Conservation (phyloP, 2,113 vertebrate species). For the Otis tarda region DNA sequence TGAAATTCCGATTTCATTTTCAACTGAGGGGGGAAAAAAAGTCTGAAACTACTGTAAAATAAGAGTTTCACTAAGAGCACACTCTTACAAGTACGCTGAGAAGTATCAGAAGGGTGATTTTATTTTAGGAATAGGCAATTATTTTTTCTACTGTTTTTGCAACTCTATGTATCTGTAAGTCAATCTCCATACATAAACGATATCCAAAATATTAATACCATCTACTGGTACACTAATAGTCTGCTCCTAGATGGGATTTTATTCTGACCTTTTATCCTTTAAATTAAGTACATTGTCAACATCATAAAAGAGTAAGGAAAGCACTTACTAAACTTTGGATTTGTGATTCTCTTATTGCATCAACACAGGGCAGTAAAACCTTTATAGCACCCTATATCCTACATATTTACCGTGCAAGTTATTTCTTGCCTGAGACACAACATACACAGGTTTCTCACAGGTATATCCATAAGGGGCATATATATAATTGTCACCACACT, state of each 20-base stretch:
- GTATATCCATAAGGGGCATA: background rate
- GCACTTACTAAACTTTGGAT: background rate
- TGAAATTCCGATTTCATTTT: background rate
- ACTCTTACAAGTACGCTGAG: background rate
- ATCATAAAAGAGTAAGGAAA: background rate
- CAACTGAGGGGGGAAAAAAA: background rate
- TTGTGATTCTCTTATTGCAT: background rate
- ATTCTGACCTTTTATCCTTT: background rate
- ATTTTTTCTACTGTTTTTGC: background rate
- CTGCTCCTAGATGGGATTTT: background rate
- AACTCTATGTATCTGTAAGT: background rate
- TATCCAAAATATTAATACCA: background rate
- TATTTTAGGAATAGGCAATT: background rate
- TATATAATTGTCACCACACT: background rate
- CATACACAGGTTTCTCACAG: background rate
- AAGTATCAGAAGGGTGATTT: background rate
- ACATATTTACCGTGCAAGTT: background rate
- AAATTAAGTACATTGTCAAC: background rate
- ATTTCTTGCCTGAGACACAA: background rate
- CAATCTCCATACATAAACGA: background rate
- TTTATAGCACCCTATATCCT: background rate
- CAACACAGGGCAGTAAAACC: background rate
- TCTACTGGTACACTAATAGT: background rate
- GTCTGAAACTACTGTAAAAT: background rate
- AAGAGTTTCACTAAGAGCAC: background rate